A percentile compares a stretch with the other conserved stretches of the same genome.
Evolutionary conservation across 2,797 vertebrate species (phyloP).

Genomic region (Brotula barbata): DNA sequence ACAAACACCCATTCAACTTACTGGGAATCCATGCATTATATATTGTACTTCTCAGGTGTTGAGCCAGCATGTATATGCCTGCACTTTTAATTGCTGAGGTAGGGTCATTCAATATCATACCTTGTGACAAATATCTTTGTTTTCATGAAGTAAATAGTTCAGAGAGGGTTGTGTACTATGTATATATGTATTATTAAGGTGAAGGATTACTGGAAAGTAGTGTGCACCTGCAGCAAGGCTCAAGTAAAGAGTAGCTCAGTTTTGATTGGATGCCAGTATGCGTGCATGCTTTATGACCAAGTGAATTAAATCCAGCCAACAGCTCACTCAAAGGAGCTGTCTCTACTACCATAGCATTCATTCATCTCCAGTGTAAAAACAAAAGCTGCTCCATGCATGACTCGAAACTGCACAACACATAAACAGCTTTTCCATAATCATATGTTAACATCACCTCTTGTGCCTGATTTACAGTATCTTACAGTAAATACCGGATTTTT

Average conservation of each 20-base stretch:
- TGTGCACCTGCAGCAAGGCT: slow-evolving; percentile 59
- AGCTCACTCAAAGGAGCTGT: slow-evolving; percentile 55
- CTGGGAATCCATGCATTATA: neutral
- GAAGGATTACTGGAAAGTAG: slow-evolving; percentile 60
- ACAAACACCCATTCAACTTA: neutral
- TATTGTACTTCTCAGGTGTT: slow-evolving; percentile 10
- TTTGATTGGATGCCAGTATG: slow-evolving; percentile 64
- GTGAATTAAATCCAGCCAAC: slow-evolving; percentile 67
- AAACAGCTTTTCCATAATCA: no score
- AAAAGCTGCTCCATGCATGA: neutral
- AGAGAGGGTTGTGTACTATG: slow-evolving; percentile 6
- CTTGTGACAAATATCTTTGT: slow-evolving; percentile 24
- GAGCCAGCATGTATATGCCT: slow-evolving; percentile 6
- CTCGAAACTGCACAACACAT: no score
- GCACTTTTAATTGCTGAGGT: slow-evolving; percentile 12
- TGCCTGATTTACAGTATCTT: no score
- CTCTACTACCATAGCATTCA: slow-evolving; percentile 32
- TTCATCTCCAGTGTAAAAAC: slow-evolving; percentile 40
- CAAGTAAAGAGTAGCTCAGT: slow-evolving; percentile 66
- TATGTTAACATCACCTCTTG: no score
- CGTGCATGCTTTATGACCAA: slow-evolving; percentile 45
- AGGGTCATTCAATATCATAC: slow-evolving; percentile 39
- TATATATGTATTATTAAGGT: slow-evolving; percentile 17
- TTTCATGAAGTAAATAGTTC: slow-evolving; percentile 23
- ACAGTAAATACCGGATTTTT: no score